Evolutionary conservation across 2,888 invertebrate genomes (phyloP).

Genomic region (Entomobrya proxima): DNA sequence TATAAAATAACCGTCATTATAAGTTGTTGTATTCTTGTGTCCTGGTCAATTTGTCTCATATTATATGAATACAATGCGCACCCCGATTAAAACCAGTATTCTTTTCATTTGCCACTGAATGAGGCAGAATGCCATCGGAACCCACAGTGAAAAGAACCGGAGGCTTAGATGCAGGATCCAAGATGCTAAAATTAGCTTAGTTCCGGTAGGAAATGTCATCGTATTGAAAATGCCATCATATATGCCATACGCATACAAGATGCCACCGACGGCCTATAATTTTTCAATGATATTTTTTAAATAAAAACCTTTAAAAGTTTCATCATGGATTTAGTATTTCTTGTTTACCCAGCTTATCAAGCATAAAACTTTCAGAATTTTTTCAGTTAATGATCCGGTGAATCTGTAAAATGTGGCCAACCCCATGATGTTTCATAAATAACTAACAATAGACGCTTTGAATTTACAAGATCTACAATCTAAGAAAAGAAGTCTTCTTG

Average conservation of each 20-base stretch:
- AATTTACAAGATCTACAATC: too few relatives aligned
- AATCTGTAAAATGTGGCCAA: background rate
- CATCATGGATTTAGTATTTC: background rate
- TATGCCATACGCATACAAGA: background rate
- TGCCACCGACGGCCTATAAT: slow-evolving; percentile 36
- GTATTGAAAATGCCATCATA: background rate
- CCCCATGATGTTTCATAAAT: background rate
- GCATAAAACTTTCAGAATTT: slow-evolving; percentile 17
- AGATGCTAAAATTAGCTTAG: background rate
- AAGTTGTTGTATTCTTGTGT: too few relatives aligned
- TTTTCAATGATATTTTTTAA: background rate
- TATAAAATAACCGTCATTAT: background rate
- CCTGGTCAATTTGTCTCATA: too few relatives aligned
- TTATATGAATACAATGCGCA: background rate
- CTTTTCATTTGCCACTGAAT: slow-evolving; percentile 44
- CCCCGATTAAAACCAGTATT: background rate
- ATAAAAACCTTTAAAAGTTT: background rate
- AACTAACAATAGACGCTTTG: background rate
- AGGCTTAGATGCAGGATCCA: slow-evolving; percentile 26
- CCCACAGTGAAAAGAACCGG: slow-evolving; percentile 49
- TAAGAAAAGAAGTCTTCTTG: too few relatives aligned
- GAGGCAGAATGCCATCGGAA: slow-evolving; percentile 61
- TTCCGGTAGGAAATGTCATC: slow-evolving; percentile 4
- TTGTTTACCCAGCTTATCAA: slow-evolving; percentile 32
- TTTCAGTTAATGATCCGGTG: background rate